These are phyloP conservation scores for Galleria mellonella DNA, from an alignment of 1,140 invertebrate genomes.

Conservation along the genomic window DNA sequence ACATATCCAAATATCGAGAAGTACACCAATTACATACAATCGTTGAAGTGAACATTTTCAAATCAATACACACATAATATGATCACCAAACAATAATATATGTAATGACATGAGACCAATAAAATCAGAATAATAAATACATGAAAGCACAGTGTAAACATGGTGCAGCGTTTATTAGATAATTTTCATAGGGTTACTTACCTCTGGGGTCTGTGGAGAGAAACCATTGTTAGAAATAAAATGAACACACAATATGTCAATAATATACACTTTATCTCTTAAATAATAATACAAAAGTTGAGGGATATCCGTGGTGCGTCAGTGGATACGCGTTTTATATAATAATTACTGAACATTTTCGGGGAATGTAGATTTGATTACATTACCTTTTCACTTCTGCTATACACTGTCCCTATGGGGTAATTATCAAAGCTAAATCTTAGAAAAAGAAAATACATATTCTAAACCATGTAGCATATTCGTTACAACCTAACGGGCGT, in stretches of 20 bases:
- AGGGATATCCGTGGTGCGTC: slow-evolving; percentile 18
- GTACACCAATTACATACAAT: no score
- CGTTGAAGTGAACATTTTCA: not conserved
- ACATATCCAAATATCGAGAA: no score
- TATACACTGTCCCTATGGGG: slow-evolving; percentile 33
- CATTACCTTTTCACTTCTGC: slow-evolving; percentile 45
- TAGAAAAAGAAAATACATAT: slow-evolving; percentile 38
- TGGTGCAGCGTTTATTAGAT: slow-evolving; percentile 7
- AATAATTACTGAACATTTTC: slow-evolving; percentile 34
- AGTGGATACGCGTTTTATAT: slow-evolving; percentile 7
- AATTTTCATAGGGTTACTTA: slow-evolving; percentile 52
- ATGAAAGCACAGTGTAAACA: slow-evolving; percentile 10
- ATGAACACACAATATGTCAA: slow-evolving; percentile 62
- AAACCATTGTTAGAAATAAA: slow-evolving; percentile 70
- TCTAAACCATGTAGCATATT: slow-evolving; percentile 21
- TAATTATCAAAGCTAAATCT: slow-evolving; percentile 40
- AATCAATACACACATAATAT: slow-evolving; percentile 1
- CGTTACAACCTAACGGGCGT: slow-evolving; percentile 4
- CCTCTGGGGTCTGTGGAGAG: slow-evolving; percentile 65
- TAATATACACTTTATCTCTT: slow-evolving; percentile 73
- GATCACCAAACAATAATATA: slow-evolving; percentile 1
- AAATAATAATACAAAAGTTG: slow-evolving; percentile 63
- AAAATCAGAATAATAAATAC: slow-evolving; percentile 16
- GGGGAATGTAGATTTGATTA: slow-evolving; percentile 52
- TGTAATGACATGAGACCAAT: not conserved